Evolutionary conservation across 2,113 vertebrate genomes (phyloP).

Genomic region (Xiphophorus hellerii): DNA sequence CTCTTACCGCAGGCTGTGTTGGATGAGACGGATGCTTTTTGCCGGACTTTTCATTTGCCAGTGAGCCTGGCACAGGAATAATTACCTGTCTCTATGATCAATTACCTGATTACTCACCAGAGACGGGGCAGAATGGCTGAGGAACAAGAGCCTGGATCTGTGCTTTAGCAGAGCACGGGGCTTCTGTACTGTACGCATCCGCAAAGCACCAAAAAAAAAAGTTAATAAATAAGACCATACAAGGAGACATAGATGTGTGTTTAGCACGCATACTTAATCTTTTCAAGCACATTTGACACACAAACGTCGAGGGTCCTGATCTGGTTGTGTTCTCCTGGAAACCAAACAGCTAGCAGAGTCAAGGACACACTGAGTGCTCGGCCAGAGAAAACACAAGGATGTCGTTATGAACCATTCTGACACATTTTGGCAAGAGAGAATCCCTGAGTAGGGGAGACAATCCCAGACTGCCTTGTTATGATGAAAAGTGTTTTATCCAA

Average conservation of each 20-base stretch:
- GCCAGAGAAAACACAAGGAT: constrained; percentile 53
- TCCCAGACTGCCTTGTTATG: constrained; percentile 56
- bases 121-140: constrained; percentile 71
- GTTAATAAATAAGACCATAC: background rate
- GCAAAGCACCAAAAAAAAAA: background rate
- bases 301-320: constrained; percentile 7
- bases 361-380: constrained; percentile 58
- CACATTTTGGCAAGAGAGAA: constrained; percentile 30
- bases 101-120: constrained; percentile 83
- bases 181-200: constrained; percentile 27
- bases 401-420: constrained; percentile 54
- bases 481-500: constrained; percentile 48
- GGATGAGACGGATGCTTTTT: constrained; percentile 71
- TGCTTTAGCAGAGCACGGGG: constrained; percentile 28
- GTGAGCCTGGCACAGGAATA: constrained; percentile 78
- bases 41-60: constrained; percentile 73
- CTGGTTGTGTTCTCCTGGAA: constrained; percentile 37
- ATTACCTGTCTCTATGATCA: constrained; percentile 85
- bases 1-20: constrained; percentile 63
- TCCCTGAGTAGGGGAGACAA: constrained; percentile 42
- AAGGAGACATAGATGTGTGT: constrained; percentile 9
- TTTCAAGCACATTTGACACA: background rate
- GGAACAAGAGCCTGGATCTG: constrained; percentile 35
- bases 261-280: constrained; percentile 12
- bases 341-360: constrained; percentile 47